These are phyloP conservation scores for Acanthis flammea DNA, from an alignment of 2,797 vertebrate species.

Conservation along the genomic window DNA sequence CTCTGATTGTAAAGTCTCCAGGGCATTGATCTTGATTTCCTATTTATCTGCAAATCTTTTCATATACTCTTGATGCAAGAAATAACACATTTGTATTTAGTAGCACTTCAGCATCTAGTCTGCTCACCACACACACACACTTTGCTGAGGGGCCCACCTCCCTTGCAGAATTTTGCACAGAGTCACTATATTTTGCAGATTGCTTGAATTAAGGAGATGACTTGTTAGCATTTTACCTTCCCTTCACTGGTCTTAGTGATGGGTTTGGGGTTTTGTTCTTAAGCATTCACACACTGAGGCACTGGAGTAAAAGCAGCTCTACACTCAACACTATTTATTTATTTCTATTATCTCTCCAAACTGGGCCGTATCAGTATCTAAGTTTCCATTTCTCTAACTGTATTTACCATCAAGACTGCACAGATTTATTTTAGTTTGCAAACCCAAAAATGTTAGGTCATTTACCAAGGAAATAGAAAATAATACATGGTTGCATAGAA, in stretches of 20 bases:
- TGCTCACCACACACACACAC: background rate
- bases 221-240: background rate
- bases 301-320: background rate
- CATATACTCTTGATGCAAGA: background rate
- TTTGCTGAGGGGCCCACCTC: background rate
- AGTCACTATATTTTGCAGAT: background rate
- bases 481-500: background rate
- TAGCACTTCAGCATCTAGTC: background rate
- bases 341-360: background rate
- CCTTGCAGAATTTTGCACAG: background rate
- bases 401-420: background rate
- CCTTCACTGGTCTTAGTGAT: background rate
- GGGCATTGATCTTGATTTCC: slow-evolving; percentile 36
- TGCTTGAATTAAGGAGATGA: background rate
- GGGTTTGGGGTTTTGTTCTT: background rate
- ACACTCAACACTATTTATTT: background rate
- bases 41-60: background rate
- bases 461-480: background rate
- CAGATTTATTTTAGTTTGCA: background rate
- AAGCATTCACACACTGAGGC: background rate
- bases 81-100: background rate
- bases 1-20: background rate
- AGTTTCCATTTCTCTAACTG: background rate
- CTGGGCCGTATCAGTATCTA: fast-evolving
- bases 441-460: background rate